Conservation (phyloP, 2,888 invertebrate species). For the Stenodera caucasica region DNA sequence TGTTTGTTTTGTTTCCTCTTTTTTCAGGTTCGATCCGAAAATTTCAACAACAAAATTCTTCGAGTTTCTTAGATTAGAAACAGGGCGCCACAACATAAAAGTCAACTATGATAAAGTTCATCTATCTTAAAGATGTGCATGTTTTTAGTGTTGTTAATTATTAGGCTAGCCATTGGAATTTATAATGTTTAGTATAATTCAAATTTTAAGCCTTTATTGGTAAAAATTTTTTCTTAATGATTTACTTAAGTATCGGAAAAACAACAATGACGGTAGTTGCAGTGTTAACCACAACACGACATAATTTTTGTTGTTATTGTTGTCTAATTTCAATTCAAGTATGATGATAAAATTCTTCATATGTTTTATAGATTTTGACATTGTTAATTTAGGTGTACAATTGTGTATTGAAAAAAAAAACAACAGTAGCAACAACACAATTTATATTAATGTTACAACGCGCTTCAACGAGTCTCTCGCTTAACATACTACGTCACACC, state of each 20-base stretch:
- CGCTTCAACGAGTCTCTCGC: constrained; percentile 20
- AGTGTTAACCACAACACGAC: not conserved
- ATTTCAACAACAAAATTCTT: not conserved
- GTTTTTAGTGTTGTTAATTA: not conserved
- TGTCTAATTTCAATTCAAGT: not conserved
- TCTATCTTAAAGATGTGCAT: not conserved
- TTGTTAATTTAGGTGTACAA: not conserved
- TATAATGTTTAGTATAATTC: not conserved
- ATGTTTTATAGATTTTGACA: not conserved
- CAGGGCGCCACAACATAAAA: not conserved
- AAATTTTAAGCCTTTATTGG: not conserved
- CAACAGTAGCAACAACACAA: constrained; percentile 24
- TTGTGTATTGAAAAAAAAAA: constrained; percentile 6
- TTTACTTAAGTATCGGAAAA: not conserved
- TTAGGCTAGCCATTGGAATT: not conserved
- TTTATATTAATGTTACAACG: constrained; percentile 27
- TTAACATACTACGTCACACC: constrained; percentile 33
- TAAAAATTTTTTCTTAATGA: not conserved
- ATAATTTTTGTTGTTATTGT: not conserved
- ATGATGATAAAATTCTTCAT: not conserved
- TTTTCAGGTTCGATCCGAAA: no score
- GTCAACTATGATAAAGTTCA: not conserved
- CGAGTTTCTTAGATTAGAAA: not conserved
- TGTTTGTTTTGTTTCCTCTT: no score
- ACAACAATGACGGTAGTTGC: not conserved